A percentile compares a stretch with the other conserved stretches of the same genome.
Conservation (phyloP, 2,888 invertebrate genomes). For the Entomobrya proxima region DNA sequence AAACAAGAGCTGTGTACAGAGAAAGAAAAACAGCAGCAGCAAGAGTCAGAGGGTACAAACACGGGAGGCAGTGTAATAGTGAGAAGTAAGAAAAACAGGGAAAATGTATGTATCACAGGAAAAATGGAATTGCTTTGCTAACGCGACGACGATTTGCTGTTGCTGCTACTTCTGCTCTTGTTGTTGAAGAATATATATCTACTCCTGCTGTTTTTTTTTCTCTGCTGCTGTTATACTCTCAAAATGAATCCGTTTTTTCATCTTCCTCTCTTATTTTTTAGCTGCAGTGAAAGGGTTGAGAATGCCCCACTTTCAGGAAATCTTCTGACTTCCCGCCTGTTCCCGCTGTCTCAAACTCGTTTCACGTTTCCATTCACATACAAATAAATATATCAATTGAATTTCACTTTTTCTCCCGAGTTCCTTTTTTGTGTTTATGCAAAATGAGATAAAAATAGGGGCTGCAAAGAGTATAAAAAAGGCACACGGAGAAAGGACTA, state of each 20-base stretch:
- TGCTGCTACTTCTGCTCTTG: conserved; percentile 5
- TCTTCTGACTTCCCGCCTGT: conserved; percentile 39
- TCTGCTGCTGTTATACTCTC: neutral
- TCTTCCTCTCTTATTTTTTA: conserved; percentile 16
- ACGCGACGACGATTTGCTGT: neutral
- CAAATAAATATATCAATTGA: conserved; percentile 23
- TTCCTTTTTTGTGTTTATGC: neutral
- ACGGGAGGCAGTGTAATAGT: no score
- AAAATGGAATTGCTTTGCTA: conserved; percentile 52
- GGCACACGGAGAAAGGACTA: no score
- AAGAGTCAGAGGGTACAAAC: no score
- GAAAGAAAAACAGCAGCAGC: neutral
- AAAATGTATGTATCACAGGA: no score
- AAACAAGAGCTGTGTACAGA: conserved; percentile 32
- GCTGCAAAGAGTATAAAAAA: neutral
- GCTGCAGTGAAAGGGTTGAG: conserved; percentile 3
- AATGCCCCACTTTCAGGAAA: conserved; percentile 56
- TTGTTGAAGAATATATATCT: conserved; percentile 19
- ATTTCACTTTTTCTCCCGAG: conserved; percentile 5
- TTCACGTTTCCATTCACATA: neutral
- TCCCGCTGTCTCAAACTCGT: neutral
- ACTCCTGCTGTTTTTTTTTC: no score
- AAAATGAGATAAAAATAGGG: neutral
- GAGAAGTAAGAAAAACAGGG: no score
- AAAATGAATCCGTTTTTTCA: neutral